A percentile compares a stretch with the other conserved stretches of the same genome.
These are phyloP conservation scores for Geotria australis DNA, from an alignment of 2,797 vertebrate genomes.

Conservation along the genomic window DNA sequence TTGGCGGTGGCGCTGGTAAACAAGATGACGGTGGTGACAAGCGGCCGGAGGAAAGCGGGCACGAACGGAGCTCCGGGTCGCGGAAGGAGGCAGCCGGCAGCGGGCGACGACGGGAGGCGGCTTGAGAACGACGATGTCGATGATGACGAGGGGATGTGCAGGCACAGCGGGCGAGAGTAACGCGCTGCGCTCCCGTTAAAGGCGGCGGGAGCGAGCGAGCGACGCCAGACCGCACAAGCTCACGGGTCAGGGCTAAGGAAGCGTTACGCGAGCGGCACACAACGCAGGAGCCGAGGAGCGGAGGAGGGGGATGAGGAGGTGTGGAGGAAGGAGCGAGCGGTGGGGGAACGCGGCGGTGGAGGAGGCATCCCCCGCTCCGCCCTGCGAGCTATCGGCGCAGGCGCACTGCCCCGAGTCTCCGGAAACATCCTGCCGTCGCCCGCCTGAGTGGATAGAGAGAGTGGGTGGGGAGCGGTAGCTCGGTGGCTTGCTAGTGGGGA, in stretches of 20 bases:
- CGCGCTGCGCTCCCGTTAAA: no score
- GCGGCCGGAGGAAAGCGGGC: neutral
- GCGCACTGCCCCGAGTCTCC: no score
- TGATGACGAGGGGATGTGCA: neutral
- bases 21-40: neutral
- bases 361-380: neutral
- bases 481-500: no score
- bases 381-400: no score
- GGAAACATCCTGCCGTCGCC: no score
- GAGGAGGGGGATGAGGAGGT: neutral
- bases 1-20: neutral
- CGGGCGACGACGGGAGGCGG: no score
- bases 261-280: neutral
- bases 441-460: no score
- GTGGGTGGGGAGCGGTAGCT: no score
- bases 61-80: no score
- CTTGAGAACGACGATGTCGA: no score
- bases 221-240: neutral
- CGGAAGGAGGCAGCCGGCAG: no score
- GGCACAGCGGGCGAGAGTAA: neutral
- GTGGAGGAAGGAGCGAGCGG: neutral
- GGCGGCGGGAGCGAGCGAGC: neutral
- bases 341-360: neutral
- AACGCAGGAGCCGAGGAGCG: neutral
- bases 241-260: neutral